These are phyloP conservation scores for Mnemiopsis leidyi DNA, from an alignment of 37 sponge, comb jelly and placozoan genomes.

Conservation along the genomic window DNA sequence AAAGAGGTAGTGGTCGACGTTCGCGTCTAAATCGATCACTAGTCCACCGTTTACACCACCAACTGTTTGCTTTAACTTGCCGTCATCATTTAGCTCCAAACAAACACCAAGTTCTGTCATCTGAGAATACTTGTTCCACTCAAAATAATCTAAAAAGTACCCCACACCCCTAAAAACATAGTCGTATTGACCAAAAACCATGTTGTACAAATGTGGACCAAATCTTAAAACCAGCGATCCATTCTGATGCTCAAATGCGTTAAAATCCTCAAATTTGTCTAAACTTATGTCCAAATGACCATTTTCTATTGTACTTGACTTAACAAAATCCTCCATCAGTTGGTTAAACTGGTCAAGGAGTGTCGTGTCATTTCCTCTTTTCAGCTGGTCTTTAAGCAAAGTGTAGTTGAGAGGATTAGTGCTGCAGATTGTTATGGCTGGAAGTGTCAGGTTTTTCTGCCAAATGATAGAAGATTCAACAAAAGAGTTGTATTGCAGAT, in stretches of 20 bases:
- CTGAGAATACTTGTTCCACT: not conserved
- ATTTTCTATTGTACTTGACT: too few relatives aligned
- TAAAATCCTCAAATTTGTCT: not conserved
- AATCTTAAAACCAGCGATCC: not conserved
- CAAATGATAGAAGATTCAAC: not conserved
- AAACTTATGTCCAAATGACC: not conserved
- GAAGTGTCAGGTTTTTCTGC: conserved; percentile 39
- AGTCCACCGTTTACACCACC: conserved; percentile 2
- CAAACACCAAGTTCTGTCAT: conserved; percentile 36
- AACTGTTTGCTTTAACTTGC: not conserved
- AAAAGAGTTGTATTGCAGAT: conserved; percentile 44
- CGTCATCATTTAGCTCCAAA: conserved; percentile 62
- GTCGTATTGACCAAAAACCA: conserved; percentile 41
- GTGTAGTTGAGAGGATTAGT: conserved; percentile 25
- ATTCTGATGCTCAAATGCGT: not conserved
- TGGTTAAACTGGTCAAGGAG: not conserved
- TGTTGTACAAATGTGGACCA: not conserved
- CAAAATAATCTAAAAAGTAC: not conserved
- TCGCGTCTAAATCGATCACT: conserved; percentile 9
- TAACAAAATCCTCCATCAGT: not conserved
- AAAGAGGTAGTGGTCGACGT: conserved; percentile 30
- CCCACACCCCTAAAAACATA: not conserved
- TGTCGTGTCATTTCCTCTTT: not conserved
- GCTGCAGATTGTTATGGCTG: conserved; percentile 60
- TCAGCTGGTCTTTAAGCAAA: not conserved